A percentile compares a stretch with the other conserved stretches of the same genome.
These are phyloP conservation scores for Henricia sp. DNA, from an alignment of 53 echinoderm and acorn worm species.

Conservation along the genomic window DNA sequence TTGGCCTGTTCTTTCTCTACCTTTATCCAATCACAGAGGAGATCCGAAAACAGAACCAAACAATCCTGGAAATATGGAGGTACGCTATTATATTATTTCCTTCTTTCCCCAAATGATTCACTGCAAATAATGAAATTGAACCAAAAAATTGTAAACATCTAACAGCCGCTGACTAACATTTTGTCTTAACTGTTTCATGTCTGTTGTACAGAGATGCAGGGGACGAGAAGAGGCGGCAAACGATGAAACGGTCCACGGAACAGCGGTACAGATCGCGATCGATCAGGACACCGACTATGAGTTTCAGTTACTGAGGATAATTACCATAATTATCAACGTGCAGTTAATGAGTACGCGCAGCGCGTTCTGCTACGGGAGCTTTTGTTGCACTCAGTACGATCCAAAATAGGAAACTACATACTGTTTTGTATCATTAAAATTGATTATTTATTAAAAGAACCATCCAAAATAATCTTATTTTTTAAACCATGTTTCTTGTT, in stretches of 20 bases:
- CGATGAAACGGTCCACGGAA: conserved; percentile 59
- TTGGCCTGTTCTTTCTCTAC: conserved; percentile 79
- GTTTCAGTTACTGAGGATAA: conserved; percentile 38
- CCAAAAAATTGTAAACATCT: too few relatives aligned
- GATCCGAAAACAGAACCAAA: conserved; percentile 81
- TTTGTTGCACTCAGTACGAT: too few relatives aligned
- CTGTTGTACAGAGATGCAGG: conserved; percentile 54
- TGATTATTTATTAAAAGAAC: neutral
- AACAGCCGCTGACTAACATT: too few relatives aligned
- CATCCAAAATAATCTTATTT: neutral
- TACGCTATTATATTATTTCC: too few relatives aligned
- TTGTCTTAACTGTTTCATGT: neutral
- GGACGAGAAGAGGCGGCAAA: conserved; percentile 62
- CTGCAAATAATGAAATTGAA: too few relatives aligned
- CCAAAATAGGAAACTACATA: too few relatives aligned
- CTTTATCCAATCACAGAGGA: conserved; percentile 96
- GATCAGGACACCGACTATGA: conserved; percentile 72
- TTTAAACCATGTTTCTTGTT: too few relatives aligned
- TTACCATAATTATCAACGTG: too few relatives aligned
- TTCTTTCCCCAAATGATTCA: too few relatives aligned
- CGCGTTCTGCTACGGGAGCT: too few relatives aligned
- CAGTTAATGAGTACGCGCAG: too few relatives aligned
- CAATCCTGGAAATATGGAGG: conserved; percentile 97
- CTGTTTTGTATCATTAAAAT: too few relatives aligned
- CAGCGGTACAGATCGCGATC: conserved; percentile 71